Evolutionary conservation across 1,140 invertebrate genomes (phyloP).

Genomic region (Chionoecetes opilio): DNA sequence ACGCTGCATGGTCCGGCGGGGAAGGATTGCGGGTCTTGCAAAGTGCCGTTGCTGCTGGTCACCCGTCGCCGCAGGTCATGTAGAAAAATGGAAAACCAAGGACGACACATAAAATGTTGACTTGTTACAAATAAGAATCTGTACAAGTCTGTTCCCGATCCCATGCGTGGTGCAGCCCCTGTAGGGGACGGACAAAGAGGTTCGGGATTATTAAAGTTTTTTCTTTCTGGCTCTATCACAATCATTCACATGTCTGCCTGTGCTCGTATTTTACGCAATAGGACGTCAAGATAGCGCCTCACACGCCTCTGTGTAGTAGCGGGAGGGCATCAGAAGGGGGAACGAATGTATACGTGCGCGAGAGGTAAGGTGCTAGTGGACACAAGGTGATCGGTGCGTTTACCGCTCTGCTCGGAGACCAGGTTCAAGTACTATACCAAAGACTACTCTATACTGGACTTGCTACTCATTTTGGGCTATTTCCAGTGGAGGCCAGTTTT

Average conservation of each 20-base stretch:
- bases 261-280: slow-evolving; percentile 19
- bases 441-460: too few relatives aligned
- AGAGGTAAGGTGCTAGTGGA: not conserved
- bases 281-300: slow-evolving; percentile 15
- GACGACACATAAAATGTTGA: not conserved
- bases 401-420: too few relatives aligned
- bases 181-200: not conserved
- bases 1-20: too few relatives aligned
- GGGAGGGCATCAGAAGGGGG: not conserved
- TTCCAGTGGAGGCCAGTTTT: too few relatives aligned
- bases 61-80: not conserved
- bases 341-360: not conserved
- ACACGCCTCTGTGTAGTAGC: not conserved
- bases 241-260: slow-evolving; percentile 13
- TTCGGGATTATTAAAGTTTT: not conserved
- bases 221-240: not conserved
- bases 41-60: not conserved
- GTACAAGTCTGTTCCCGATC: not conserved
- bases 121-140: not conserved
- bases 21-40: not conserved
- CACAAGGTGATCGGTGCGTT: not conserved
- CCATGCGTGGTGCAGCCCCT: not conserved
- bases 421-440: too few relatives aligned
- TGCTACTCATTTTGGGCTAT: too few relatives aligned
- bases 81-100: not conserved